Conservation (phyloP, 2,797 vertebrate genomes). For the Pseudopleuronectes americanus region DNA sequence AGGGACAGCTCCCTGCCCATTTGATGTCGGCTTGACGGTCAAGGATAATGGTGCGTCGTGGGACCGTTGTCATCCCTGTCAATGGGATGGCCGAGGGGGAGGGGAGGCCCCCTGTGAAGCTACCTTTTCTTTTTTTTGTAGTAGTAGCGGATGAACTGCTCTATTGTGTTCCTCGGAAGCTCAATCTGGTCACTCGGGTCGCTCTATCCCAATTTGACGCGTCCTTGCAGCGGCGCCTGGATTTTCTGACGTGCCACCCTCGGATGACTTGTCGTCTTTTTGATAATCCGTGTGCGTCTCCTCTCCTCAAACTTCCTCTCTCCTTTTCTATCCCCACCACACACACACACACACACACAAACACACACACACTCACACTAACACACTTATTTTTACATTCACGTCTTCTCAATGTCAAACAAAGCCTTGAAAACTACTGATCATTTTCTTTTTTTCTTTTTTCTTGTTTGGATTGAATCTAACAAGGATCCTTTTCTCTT, state of each 20-base stretch:
- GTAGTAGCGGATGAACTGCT: slow-evolving; percentile 59
- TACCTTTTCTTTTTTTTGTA: slow-evolving; percentile 63
- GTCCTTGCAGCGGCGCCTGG: slow-evolving; percentile 86
- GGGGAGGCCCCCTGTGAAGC: slow-evolving; percentile 44
- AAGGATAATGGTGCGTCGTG: slow-evolving; percentile 99
- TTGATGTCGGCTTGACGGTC: slow-evolving; percentile 97
- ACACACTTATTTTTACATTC: slow-evolving; percentile 64
- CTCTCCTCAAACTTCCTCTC: slow-evolving; percentile 55
- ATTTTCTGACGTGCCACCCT: slow-evolving; percentile 84
- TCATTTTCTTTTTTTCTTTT: slow-evolving; percentile 75
- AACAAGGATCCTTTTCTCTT: slow-evolving; percentile 89
- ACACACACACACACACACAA: slow-evolving; percentile 9
- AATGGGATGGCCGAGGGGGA: slow-evolving; percentile 88
- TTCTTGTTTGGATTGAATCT: slow-evolving; percentile 88
- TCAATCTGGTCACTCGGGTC: slow-evolving; percentile 83
- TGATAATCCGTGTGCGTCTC: slow-evolving; percentile 58
- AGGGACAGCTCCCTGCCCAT: slow-evolving; percentile 90
- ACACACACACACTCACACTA: neutral
- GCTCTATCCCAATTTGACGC: slow-evolving; percentile 87
- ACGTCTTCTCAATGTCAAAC: slow-evolving; percentile 89
- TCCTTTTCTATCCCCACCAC: slow-evolving; percentile 19
- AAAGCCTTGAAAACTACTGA: slow-evolving; percentile 89
- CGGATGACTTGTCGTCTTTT: slow-evolving; percentile 73
- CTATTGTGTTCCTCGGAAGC: slow-evolving; percentile 73
- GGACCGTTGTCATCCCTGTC: slow-evolving; percentile 99